Conservation (phyloP, 2,113 vertebrate genomes). For the Symphodus melops region DNA sequence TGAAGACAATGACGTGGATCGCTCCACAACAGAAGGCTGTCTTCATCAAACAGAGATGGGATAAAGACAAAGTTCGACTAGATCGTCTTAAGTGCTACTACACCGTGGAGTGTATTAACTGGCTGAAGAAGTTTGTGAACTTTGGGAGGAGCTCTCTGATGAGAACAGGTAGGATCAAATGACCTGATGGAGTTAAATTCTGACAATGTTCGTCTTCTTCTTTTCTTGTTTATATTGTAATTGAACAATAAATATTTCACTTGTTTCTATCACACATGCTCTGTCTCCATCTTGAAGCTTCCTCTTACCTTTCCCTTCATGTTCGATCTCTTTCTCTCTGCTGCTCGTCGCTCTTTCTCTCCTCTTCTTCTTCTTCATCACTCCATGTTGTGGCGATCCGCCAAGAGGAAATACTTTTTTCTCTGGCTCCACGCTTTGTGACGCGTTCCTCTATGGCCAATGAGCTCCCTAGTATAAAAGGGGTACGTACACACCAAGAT, state of each 20-base stretch:
- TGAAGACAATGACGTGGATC: not conserved
- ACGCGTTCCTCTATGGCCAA: too few relatives aligned
- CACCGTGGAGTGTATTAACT: constrained; percentile 42
- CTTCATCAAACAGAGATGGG: constrained; percentile 33
- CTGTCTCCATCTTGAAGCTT: too few relatives aligned
- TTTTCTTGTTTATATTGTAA: not conserved
- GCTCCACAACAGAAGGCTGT: accelerated
- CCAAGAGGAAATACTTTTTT: too few relatives aligned
- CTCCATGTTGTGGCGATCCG: too few relatives aligned
- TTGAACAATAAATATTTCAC: too few relatives aligned
- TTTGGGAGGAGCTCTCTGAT: constrained; percentile 28
- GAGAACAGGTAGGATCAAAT: constrained; percentile 34
- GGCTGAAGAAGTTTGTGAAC: constrained; percentile 58
- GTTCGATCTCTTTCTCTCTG: not conserved
- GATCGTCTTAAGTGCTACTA: not conserved
- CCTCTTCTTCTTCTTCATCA: too few relatives aligned
- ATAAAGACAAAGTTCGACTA: accelerated
- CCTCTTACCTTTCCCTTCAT: not conserved
- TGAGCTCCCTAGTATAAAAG: too few relatives aligned
- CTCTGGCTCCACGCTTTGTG: too few relatives aligned
- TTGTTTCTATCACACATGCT: too few relatives aligned
- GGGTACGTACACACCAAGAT: too few relatives aligned
- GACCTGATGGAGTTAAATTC: not conserved
- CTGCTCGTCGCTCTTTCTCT: not conserved
- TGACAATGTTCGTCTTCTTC: not conserved